These are phyloP conservation scores for Setophaga kirtlandii DNA, from an alignment of 2,113 vertebrate genomes.

Conservation along the genomic window DNA sequence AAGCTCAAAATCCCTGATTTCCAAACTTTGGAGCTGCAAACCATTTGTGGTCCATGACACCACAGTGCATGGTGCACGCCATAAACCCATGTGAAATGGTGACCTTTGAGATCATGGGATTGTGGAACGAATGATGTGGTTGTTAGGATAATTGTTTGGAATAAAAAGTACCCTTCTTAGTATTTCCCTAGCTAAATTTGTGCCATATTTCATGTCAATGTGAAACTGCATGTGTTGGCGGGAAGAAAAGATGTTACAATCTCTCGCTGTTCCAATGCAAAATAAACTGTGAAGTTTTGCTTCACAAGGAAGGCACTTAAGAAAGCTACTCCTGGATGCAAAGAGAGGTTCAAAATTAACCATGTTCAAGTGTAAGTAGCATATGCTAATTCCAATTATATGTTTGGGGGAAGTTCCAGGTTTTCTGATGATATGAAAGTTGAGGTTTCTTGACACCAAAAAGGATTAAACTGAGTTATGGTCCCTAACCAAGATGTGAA, in stretches of 20 bases:
- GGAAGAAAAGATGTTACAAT: constrained; percentile 10
- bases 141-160: background rate
- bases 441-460: background rate
- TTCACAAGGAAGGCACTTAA: background rate
- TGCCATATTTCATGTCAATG: constrained; percentile 27
- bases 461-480: background rate
- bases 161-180: constrained; percentile 2
- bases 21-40: background rate
- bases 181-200: constrained; percentile 2
- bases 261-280: background rate
- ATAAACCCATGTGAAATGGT: background rate
- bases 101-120: background rate
- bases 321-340: background rate
- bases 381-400: background rate
- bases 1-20: background rate
- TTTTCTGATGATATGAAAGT: background rate
- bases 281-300: background rate
- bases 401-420: background rate
- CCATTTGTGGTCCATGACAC: background rate
- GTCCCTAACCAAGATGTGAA: background rate
- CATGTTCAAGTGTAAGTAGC: background rate
- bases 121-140: background rate
- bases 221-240: background rate
- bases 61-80: background rate
- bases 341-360: background rate